Base-by-base conservation (phyloP, 2,888 invertebrate genomes). In the Patella caerulea region DNA sequence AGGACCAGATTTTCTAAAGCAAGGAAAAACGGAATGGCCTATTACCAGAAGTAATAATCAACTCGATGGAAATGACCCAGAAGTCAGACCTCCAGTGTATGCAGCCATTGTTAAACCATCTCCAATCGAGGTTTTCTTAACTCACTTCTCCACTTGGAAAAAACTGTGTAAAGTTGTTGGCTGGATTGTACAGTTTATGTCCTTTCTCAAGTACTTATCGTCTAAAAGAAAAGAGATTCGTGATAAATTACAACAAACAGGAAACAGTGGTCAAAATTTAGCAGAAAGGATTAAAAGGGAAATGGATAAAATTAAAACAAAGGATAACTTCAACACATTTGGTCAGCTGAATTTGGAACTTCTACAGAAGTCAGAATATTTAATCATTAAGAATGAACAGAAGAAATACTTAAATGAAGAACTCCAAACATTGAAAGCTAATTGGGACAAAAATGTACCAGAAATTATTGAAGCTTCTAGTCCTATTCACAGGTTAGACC, bases 11-110 rank as follows among this genome's bases (percentile, higher is more conserved):
- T 71, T 71, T 45, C 71, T 71, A 14, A 34, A 17, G 71, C 24
- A 7, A 15, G 5, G 34, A 71, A 2, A 45, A 7, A 71, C 34
- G 24, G 19, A 71, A 29, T 71, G 19, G 71, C 24, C 71, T 34
- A 34, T 34, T 71, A 29, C 29, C 71, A 71, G 71, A 71, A 17
- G 14, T 29, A 34, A 19, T n/a, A 14, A 19, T 19, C 24, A 71
- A 15, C 29, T 29, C 29, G 29, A 5, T 52, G 3, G 19, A 14
- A 53, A 72, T 15, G 72, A 72, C n/a, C 53, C 72, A 17, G 53
- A 72, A 72, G 72, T 72, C 15, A 72, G 53, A 72, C 45, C 45
- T 52, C 19, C 34, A 52, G 72, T 72, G 9, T 17, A 14, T 72
- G 72, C n/a, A 29, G 24, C 34, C 53, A n/a, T 53, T 12, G 52